Conservation (phyloP, 2,113 vertebrate genomes). For the Rousettus leschenaultii region DNA sequence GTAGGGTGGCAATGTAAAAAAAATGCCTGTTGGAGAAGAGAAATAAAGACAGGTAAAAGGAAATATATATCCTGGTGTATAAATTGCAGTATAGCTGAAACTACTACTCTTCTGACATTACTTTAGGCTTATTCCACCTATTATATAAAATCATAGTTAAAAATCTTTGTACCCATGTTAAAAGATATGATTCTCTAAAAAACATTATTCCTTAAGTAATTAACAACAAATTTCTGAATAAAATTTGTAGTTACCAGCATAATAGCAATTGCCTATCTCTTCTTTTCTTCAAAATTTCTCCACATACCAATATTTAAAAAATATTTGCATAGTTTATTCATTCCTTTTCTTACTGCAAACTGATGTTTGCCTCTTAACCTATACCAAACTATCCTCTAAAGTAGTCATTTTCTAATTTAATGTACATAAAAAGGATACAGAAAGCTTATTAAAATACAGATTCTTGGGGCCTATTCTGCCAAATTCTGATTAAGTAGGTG, state of each 20-base stretch:
- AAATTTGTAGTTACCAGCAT: not conserved
- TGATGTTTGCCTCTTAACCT: not conserved
- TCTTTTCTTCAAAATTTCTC: not conserved
- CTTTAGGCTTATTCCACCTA: not conserved
- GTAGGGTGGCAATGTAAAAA: not conserved
- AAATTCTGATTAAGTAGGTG: not conserved
- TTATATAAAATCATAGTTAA: not conserved
- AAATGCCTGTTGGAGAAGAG: slow-evolving; percentile 14
- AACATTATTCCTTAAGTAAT: not conserved
- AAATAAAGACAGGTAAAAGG: slow-evolving; percentile 58
- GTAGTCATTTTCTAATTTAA: not conserved
- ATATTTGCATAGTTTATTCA: not conserved
- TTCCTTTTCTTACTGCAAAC: not conserved
- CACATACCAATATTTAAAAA: not conserved
- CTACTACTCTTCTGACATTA: not conserved
- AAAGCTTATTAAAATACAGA: not conserved
- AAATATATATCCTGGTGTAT: not conserved
- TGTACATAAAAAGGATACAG: not conserved
- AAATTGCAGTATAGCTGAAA: not conserved
- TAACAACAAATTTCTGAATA: not conserved
- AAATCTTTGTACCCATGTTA: not conserved
- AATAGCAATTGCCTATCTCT: not conserved
- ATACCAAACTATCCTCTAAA: not conserved
- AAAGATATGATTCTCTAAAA: not conserved
- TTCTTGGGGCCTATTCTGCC: no score